phyloP scores from a whole-genome alignment of 2,113 vertebrate genomes.

The Sinocyclocheilus anshuiensis region DNA sequence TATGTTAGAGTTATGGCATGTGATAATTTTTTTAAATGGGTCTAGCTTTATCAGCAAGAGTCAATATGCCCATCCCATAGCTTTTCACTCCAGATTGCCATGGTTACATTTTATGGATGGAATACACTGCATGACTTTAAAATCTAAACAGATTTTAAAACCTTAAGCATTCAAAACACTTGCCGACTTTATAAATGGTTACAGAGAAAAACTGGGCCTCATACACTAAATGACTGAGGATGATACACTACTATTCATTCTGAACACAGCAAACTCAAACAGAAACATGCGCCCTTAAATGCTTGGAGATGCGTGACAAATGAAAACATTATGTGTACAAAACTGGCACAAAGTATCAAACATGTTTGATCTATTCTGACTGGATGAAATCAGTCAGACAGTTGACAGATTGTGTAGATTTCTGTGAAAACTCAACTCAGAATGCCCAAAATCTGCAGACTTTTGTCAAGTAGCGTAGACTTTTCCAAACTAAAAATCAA shows the following conservation, averaged over 20 bases:
- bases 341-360: not conserved
- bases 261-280: not conserved
- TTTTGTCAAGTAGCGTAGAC: not conserved
- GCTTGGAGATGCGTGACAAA: not conserved
- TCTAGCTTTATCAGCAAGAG: not conserved
- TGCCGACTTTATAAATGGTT: not conserved
- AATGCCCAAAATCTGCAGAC: not conserved
- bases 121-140: not conserved
- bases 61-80: not conserved
- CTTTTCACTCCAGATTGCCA: not conserved
- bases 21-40: conserved; percentile 22
- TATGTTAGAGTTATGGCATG: conserved; percentile 17
- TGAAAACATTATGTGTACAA: not conserved
- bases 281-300: not conserved
- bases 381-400: not conserved
- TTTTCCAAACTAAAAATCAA: not conserved
- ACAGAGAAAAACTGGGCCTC: not conserved
- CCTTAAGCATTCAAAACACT: not conserved
- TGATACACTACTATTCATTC: not conserved
- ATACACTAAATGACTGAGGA: not conserved
- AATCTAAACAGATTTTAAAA: not conserved
- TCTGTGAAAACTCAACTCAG: too few species aligned
- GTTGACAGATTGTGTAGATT: too few species aligned
- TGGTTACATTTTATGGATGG: not conserved
- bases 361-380: not conserved